phyloP scores from a whole-genome alignment of 2,797 vertebrate genomes.

The Vireo griseus region DNA sequence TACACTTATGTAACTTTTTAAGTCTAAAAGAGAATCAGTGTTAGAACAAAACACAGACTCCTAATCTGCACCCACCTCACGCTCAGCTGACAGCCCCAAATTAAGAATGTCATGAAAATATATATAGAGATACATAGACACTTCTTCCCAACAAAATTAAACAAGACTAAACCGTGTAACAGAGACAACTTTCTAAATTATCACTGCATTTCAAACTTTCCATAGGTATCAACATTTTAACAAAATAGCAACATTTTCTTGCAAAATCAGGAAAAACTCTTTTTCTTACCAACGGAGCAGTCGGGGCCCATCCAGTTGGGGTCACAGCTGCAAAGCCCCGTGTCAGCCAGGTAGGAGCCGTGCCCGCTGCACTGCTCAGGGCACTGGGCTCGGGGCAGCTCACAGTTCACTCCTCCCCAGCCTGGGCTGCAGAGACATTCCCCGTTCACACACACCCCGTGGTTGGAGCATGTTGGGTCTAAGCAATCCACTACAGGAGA shows the following conservation, averaged over 20 bases:
- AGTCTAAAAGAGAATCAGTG: not conserved
- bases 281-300: slow-evolving; percentile 91
- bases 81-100: not conserved
- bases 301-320: slow-evolving; percentile 99
- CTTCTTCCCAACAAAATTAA: not conserved
- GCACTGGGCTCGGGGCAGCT: slow-evolving; percentile 92
- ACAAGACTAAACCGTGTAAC: rapidly evolving
- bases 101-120: not conserved
- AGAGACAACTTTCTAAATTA: not conserved
- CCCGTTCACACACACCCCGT: slow-evolving; percentile 94
- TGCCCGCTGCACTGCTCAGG: slow-evolving; percentile 98
- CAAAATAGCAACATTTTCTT: rapidly evolving
- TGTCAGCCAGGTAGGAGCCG: slow-evolving; percentile 94
- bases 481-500: slow-evolving; percentile 87
- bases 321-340: slow-evolving; percentile 94
- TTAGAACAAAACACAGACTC: not conserved
- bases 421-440: slow-evolving; percentile 97
- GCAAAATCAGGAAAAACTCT: not conserved
- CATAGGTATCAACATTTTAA: rapidly evolving
- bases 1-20: not conserved
- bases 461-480: slow-evolving; percentile 94
- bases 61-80: not conserved
- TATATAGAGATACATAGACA: rapidly evolving
- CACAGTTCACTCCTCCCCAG: slow-evolving; percentile 94
- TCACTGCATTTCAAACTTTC: not conserved